Percentiles rank a stretch among this genome's conserved stretches.
These are phyloP conservation scores for Alouatta palliata DNA, from an alignment of 2,113 vertebrate species.

Conservation along the genomic window DNA sequence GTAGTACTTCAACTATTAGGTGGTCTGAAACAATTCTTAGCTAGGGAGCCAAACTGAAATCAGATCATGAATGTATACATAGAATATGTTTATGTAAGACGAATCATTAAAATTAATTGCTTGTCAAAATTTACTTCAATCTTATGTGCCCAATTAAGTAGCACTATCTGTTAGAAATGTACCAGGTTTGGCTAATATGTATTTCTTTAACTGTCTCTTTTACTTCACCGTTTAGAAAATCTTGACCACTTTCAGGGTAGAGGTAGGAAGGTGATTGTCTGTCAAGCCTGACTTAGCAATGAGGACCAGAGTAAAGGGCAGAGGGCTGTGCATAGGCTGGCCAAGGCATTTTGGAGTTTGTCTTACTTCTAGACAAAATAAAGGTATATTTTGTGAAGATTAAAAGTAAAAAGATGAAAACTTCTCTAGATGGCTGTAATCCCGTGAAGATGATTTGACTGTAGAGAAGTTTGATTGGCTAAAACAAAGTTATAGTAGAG, in stretches of 20 bases:
- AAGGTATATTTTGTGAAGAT: not conserved
- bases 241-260: conserved; percentile 63
- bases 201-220: conserved; percentile 68
- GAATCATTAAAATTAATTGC: conserved; percentile 48
- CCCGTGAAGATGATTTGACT: conserved; percentile 22
- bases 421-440: not conserved
- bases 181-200: conserved; percentile 64
- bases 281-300: conserved; percentile 60
- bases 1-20: not conserved
- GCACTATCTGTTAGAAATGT: conserved; percentile 61
- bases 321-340: conserved; percentile 61
- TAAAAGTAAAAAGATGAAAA: not conserved
- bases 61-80: not conserved
- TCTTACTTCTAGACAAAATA: conserved; percentile 29
- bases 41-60: not conserved
- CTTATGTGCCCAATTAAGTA: conserved; percentile 64
- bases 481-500: not conserved
- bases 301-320: conserved; percentile 82
- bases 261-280: conserved; percentile 54
- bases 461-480: not conserved
- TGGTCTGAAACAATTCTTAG: not conserved
- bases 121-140: conserved; percentile 64
- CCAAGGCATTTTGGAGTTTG: not conserved
- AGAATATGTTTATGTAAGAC: not conserved
- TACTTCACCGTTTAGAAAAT: conserved; percentile 41